Conservation (phyloP, 2,113 vertebrate genomes). For the Parotia lawesii region DNA sequence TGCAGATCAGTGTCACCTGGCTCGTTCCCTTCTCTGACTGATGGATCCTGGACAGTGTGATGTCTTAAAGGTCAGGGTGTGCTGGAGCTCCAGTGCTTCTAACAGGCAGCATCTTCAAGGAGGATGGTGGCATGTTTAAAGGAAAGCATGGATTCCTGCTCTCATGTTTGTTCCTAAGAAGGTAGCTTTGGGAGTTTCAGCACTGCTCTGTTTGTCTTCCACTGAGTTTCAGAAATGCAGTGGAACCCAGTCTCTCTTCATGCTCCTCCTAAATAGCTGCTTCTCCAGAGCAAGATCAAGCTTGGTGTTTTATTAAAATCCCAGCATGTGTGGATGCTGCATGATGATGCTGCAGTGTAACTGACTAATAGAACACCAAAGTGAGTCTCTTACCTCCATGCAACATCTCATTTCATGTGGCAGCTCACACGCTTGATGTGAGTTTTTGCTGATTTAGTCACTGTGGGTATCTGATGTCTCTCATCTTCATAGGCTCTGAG, state of each 20-base stretch:
- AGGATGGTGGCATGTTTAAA: not conserved
- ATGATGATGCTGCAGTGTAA: not conserved
- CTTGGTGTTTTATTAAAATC: not conserved
- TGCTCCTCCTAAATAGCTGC: not conserved
- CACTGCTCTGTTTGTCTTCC: not conserved
- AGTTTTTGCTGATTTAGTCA: not conserved
- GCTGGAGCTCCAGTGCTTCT: not conserved
- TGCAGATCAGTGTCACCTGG: not conserved
- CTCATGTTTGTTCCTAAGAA: not conserved
- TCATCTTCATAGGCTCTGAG: not conserved
- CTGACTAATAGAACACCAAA: not conserved
- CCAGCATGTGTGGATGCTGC: not conserved
- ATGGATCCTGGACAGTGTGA: not conserved
- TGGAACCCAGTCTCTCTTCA: not conserved
- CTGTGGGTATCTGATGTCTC: not conserved
- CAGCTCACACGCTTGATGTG: not conserved
- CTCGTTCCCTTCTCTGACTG: not conserved
- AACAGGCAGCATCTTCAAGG: not conserved
- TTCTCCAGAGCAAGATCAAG: not conserved
- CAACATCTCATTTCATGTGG: rapidly evolving
- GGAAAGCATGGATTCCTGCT: not conserved
- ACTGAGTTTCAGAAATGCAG: not conserved
- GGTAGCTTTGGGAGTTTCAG: not conserved
- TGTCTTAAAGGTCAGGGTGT: not conserved
- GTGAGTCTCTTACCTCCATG: not conserved